A percentile compares a stretch with the other conserved stretches of the same genome.
Conservation (phyloP, 2,797 vertebrate genomes). For the Oreortyx pictus region DNA sequence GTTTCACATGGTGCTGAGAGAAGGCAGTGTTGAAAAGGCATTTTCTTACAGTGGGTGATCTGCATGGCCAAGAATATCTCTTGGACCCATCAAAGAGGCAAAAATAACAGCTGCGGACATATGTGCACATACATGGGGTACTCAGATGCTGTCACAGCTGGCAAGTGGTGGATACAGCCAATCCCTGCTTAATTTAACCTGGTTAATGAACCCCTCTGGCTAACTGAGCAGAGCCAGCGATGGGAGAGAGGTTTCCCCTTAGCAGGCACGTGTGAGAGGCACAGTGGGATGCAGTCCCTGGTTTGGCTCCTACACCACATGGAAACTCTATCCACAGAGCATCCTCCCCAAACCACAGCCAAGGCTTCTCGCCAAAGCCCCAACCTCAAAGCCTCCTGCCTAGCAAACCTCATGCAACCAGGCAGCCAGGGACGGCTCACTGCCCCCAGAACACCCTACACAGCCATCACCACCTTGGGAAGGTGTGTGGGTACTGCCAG, state of each 20-base stretch:
- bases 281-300: neutral
- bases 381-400: neutral
- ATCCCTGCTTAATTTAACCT: neutral
- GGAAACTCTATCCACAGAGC: too few relatives aligned
- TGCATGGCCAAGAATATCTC: neutral
- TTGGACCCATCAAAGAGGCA: neutral
- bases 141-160: neutral
- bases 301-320: neutral
- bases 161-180: neutral
- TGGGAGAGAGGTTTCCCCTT: neutral
- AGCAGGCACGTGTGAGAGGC: neutral
- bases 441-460: fast-evolving
- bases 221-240: neutral
- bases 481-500: neutral
- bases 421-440: neutral
- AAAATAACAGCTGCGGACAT: neutral
- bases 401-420: neutral
- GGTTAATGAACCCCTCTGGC: neutral
- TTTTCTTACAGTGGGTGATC: neutral
- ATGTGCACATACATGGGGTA: neutral
- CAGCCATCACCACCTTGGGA: fast-evolving
- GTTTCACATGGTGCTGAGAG: neutral
- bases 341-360: too few relatives aligned
- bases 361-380: neutral
- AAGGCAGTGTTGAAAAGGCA: neutral